Conservation (phyloP, 2,888 invertebrate species). For the Cylloceria caligata region DNA sequence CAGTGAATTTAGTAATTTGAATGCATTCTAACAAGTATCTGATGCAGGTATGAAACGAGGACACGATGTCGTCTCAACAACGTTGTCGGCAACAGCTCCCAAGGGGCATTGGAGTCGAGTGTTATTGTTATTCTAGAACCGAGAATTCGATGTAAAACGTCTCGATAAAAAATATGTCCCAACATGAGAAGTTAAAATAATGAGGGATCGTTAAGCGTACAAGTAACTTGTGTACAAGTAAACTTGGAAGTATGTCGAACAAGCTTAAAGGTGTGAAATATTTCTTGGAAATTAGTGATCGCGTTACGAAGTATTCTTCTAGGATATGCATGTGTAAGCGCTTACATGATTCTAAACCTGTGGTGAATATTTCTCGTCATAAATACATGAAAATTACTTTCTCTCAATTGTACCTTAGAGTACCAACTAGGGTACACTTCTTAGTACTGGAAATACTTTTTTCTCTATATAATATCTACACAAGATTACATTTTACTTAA, state of each 20-base stretch:
- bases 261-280: background rate
- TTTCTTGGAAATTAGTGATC: background rate
- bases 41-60: slow-evolving; percentile 34
- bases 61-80: slow-evolving; percentile 1
- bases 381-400: no score
- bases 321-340: background rate
- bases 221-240: background rate
- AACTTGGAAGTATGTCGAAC: background rate
- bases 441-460: no score
- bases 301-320: background rate
- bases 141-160: background rate
- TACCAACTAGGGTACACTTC: no score
- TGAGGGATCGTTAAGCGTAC: background rate
- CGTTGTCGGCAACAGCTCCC: background rate
- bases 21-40: slow-evolving; percentile 22
- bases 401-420: no score
- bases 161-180: background rate
- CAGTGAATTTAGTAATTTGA: slow-evolving; percentile 35
- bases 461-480: no score
- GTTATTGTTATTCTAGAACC: slow-evolving; percentile 1
- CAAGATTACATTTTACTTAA: no score
- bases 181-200: background rate
- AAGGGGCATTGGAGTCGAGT: background rate
- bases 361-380: background rate
- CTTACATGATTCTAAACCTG: background rate